Conservation (phyloP, 1,140 invertebrate species). For the Nasonia giraulti region DNA sequence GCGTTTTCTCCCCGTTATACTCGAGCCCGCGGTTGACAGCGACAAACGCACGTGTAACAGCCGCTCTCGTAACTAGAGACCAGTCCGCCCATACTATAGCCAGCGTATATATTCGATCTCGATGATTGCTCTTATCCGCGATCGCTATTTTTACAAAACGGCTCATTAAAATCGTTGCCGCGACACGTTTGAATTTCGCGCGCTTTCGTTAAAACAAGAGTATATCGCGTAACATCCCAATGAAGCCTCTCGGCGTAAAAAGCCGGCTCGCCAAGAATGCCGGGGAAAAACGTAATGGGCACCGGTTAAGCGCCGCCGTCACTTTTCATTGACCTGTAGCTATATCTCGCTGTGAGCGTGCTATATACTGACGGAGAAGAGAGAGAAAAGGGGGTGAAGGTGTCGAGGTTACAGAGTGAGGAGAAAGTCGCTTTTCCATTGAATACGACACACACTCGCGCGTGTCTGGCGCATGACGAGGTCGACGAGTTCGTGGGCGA, state of each 20-base stretch:
- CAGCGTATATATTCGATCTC: background rate
- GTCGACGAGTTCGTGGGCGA: background rate
- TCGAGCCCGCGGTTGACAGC: background rate
- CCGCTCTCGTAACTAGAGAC: background rate
- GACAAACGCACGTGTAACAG: background rate
- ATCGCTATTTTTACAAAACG: background rate
- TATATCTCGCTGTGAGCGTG: background rate
- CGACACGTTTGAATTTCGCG: too few species aligned
- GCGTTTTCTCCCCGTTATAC: conserved; percentile 4
- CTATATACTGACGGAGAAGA: background rate
- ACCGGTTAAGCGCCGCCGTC: background rate
- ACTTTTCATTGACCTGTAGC: conserved; percentile 33
- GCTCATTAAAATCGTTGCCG: background rate
- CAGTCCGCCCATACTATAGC: background rate
- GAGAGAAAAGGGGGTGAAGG: conserved; percentile 43
- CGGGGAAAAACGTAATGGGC: background rate
- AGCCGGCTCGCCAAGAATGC: background rate
- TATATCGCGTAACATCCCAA: background rate
- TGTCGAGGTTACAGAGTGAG: conserved; percentile 49
- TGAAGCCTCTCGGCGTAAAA: background rate
- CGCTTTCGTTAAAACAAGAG: too few species aligned
- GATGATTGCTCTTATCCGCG: conserved; percentile 16
- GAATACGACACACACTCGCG: background rate
- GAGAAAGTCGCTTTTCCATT: conserved; percentile 56
- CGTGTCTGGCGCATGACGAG: background rate